Base-by-base conservation (phyloP, 2,113 vertebrate species). In the Lonchura striata region DNA sequence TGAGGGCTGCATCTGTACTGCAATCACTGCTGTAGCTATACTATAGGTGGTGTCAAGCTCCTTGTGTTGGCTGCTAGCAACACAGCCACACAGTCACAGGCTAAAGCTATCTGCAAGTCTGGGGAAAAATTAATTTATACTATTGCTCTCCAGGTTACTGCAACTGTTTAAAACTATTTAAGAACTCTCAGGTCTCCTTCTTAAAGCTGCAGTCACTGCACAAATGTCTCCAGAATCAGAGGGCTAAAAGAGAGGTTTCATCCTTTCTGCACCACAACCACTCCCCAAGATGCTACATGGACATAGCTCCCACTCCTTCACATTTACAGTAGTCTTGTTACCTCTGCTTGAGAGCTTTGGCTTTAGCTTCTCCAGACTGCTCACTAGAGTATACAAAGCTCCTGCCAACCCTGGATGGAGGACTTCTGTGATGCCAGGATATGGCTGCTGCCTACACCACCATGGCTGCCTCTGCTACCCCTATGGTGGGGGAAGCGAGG, bases 271-370 rank as follows among this genome's bases (percentile, higher is more conserved):
- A 66, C 42, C 15, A 31, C n/a, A 59, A 5, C 6, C 2, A 2
- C 3, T 0, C 13, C 5, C 2, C 19, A 56, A 30, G 49, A 52
- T 17, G 10, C 24, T 78, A 37, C 7, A 2, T 1, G 68, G 33
- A 41, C 35, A 53, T 24, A 74, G 28, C 18, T 79, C 63, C 17
- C 0, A 0, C 35, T 79, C 66, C 10, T 54, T 88, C 30, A 23
- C 5, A 17, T 37, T 64, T 71, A n/a, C 3, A 64, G n/a, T 5
- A 37, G 22, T 22, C 41, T 49, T 22, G 2, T 68, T 77, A 72
- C n/a, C 7, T 37, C 50, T 87, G 37, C 31, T 60, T 82, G 37
- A 75, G 37, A 24, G 16, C 47, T 61, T 41, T 46, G 69, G 13
- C 60, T 57, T 30, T 39, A 66, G 61, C 49, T 88, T 74, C 75